Evolutionary conservation across 2,113 vertebrate genomes (phyloP), one percentile per base, ranked within the genome.

Genomic region (Chamaetylas fuelleborni): DNA sequence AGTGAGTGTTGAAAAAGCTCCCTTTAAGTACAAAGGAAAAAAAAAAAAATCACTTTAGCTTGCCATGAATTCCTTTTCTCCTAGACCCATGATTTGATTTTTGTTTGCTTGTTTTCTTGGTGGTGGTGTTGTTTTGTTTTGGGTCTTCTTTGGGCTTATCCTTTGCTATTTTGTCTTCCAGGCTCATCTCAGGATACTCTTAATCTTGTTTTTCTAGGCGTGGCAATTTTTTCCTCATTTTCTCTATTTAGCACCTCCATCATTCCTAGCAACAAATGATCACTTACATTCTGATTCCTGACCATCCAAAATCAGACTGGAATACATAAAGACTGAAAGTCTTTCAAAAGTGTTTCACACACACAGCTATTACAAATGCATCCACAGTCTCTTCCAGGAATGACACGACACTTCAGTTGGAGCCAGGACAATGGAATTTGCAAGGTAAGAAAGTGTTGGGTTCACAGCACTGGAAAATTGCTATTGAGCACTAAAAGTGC

Each of bases 381-480:
- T 34, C 17, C 20, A n/a, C 20, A 42, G 23, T 43, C 61, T 62
- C 58, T 72, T 69, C 54, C 78, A 58, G 62, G 40, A 89, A 45
- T 15, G 40, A 69, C 29, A 57, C 4, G 8, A 34, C 61, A 24
- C 62, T 80, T 76, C 51, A 54, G n/a, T 8, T 54, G 38, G 62
- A 95, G 54, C 38, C 18, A 16, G 61, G 34, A 80, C 70, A 58
- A 80, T 13, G 19, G 54, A 77, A 90, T 50, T 11, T 85, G 60
- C 80, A 92, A 92, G 65, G 83, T 79, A 87, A 90, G 58, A 43
- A 51, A 16, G 6, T 26, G 33, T 48, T 53, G 19, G 16, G 34
- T 85, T 89, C 86, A 84, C 16, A 82, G 78, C 45, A 19, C 73
- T 82, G 56, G 66, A 88, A 95, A 94, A 95, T 79, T 80, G 54